Base-by-base conservation (phyloP, 2,113 vertebrate species). In the Lagopus muta region DNA sequence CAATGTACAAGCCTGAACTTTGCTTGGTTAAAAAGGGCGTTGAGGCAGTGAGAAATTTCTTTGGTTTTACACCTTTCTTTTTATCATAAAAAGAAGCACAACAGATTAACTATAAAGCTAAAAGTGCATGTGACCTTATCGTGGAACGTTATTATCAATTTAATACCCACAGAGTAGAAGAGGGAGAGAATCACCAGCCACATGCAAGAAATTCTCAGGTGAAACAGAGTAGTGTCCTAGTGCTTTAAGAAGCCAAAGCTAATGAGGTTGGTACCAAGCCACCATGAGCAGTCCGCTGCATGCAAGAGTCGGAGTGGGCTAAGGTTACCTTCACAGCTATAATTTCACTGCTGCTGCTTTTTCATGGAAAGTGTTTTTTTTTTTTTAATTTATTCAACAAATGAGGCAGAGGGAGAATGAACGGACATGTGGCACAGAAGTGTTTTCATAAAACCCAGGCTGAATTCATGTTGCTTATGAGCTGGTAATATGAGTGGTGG, bases 321-420 rank as follows among this genome's bases (percentile, higher is more conserved):
- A 92, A 97, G 69, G 55, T 95, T 86, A 94, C 88, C 92, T 94
- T 96, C 84, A 93, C 40, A 62, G 62, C 55, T 69, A n/a, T 67
- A 95, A 76, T 82, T 96, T 91, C 82, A 84, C 90, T 89, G 86
- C 55, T 40, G 64, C 54, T 81, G 73, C 65, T 65, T 96, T 96
- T 84, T 93, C 89, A 86, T 1, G 10, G 96, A 84, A 92, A 82
- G 85, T 88, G 72, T 47, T 78, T 85, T 85, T 50, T 78, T 85
- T 85, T 57, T 95, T 96, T 86, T 88, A 94, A 94, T 90, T 95
- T 92, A 62, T 73, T 95, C 86, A 90, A 71, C 79, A 93, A 96
- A 62, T 93, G 52, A 93, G 87, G 80, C 65, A 89, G 61, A 65
- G 71, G 90, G 93, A 82, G 81, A 93, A 86, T 10, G 69, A 78